Conservation (phyloP, 2,888 invertebrate species). For the Tubulanus polymorphus region DNA sequence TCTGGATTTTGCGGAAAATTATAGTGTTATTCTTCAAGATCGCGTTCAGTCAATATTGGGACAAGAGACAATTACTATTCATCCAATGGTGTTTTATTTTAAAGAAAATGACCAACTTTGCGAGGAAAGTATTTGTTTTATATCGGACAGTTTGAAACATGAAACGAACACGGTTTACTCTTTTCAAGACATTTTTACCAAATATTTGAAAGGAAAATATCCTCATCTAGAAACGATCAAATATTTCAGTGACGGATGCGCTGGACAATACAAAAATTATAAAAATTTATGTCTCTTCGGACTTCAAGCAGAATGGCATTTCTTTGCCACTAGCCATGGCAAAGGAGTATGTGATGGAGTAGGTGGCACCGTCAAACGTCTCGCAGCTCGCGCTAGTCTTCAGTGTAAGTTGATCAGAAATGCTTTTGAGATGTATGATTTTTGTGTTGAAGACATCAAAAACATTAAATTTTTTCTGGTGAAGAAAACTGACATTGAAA, state of each 20-base stretch:
- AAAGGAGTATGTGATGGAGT: conserved; percentile 9
- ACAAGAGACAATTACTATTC: conserved; percentile 2
- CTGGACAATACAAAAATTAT: conserved; percentile 5
- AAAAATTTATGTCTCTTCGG: background rate
- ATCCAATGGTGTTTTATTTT: conserved; percentile 3
- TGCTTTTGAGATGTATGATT: background rate
- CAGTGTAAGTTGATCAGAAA: background rate
- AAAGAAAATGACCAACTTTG: background rate
- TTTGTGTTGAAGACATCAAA: background rate
- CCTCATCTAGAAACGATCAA: conserved; percentile 2
- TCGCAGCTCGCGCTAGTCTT: conserved; percentile 5
- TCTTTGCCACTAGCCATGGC: background rate
- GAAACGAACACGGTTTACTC: conserved; percentile 1
- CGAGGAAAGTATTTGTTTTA: background rate
- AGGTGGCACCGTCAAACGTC: conserved; percentile 5
- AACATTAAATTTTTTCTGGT: background rate
- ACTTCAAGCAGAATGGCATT: background rate
- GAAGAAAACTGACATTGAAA: background rate
- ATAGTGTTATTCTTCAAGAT: conserved; percentile 2
- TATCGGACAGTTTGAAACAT: conserved; percentile 3
- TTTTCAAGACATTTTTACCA: background rate
- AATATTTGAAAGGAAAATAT: background rate
- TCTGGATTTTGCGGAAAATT: conserved; percentile 6
- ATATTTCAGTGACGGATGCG: conserved; percentile 6
- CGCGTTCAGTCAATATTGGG: conserved; percentile 3